These are phyloP conservation scores for Druceiella hillmani DNA, from an alignment of 2,888 invertebrate species.

Conservation along the genomic window DNA sequence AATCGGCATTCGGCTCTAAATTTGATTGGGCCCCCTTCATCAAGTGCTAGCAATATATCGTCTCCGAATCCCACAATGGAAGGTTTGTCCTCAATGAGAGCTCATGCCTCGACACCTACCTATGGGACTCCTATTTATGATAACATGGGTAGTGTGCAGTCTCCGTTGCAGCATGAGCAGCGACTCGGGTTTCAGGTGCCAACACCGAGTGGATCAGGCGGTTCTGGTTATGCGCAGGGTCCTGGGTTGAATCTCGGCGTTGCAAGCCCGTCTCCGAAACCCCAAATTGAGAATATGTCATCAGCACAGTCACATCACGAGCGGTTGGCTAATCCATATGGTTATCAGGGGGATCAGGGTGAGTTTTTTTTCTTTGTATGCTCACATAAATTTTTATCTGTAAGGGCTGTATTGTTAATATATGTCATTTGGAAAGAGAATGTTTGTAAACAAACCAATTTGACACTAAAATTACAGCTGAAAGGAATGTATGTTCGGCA, in stretches of 20 bases:
- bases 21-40: constrained; percentile 18
- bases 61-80: constrained; percentile 18
- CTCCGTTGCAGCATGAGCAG: constrained; percentile 21
- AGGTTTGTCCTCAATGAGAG: constrained; percentile 12
- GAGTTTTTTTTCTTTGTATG: neutral
- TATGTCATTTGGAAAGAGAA: too few relatives aligned
- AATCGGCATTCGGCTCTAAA: constrained; percentile 22
- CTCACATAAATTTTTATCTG: too few relatives aligned
- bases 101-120: constrained; percentile 6
- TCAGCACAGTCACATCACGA: neutral
- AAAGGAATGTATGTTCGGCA: too few relatives aligned
- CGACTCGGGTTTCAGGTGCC: constrained; percentile 22
- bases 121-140: constrained; percentile 16
- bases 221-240: constrained; percentile 19
- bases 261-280: constrained; percentile 5
- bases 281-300: neutral
- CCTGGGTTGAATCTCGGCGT: constrained; percentile 3
- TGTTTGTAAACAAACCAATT: too few relatives aligned
- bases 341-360: constrained; percentile 6
- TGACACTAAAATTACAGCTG: too few relatives aligned
- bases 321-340: constrained; percentile 1
- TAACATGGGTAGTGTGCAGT: constrained; percentile 16
- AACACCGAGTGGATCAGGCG: constrained; percentile 20
- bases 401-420: too few relatives aligned
- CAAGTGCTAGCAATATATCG: constrained; percentile 17